Base-by-base conservation (phyloP, 2,888 invertebrate genomes). In the Eupithecia exiguata region DNA sequence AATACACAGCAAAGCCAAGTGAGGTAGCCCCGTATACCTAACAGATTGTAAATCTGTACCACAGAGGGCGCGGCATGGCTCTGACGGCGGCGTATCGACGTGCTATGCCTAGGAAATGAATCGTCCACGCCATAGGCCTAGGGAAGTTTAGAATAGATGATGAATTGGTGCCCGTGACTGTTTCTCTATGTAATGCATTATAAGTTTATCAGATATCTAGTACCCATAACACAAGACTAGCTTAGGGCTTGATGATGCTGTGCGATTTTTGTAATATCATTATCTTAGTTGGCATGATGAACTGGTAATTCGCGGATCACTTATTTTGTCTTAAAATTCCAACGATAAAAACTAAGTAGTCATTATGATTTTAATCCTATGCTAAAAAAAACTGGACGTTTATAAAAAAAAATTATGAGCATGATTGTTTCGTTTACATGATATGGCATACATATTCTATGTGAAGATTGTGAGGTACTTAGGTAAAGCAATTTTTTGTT, bases 61-160 rank as follows among this genome's bases (percentile, higher is more conserved):
- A 14, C 21, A n/a, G 62, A 35, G 61, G 30, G 40, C 14, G 40
- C 16, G 14, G 74, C 66, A 73, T 74, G 78, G 38, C 72, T 65
- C 69, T 79, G 81, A 78, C 75, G 79, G 77, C 66, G 61, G 76
- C 67, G 53, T 75, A 74, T 77, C 75, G 81, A 90, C 90, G 91
- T 91, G 91, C 87, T 82, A 80, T 78, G 91, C 83, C 86, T 90
- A 84, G 83, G 84, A 87, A 89, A 89, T 91, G 89, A 90, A 87
- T 87, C 87, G 82, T 38, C 84, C 84, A 85, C 85, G 74, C 73
- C 77, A 76, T 77, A 89, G 87, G 84, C 72, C 40, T 76, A 46
- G 4, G 14, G 74, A 62, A 25, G 40, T 30, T 30, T 62, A 79
- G 80, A 84, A 79, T 77, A 25, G 63, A 21, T 10, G 9, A 10